Percentiles rank a stretch among this genome's conserved stretches.
Evolutionary conservation across 2,113 vertebrate species (phyloP).

Genomic region (Megaleporinus macrocephalus): DNA sequence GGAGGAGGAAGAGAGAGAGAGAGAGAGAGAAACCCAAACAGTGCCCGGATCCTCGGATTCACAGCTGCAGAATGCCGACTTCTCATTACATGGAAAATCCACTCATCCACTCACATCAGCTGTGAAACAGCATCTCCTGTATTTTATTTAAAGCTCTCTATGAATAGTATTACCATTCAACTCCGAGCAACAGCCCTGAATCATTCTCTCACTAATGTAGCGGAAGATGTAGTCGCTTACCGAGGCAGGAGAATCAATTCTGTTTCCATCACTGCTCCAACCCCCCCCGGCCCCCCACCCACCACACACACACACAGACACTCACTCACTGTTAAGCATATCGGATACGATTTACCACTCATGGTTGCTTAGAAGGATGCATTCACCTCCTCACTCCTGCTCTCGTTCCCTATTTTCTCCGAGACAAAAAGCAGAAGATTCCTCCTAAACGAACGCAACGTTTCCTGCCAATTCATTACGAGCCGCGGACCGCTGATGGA

Average conservation of each 20-base stretch:
- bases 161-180: constrained; percentile 58
- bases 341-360: constrained; percentile 43
- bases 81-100: constrained; percentile 49
- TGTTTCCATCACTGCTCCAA: not conserved
- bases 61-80: constrained; percentile 36
- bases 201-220: constrained; percentile 57
- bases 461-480: constrained; percentile 43
- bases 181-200: constrained; percentile 39
- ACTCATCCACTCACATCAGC: constrained; percentile 12
- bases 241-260: constrained; percentile 43
- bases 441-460: constrained; percentile 18
- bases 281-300: not conserved
- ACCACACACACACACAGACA: not conserved
- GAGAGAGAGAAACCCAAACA: constrained; percentile 28
- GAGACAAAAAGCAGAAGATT: constrained; percentile 9
- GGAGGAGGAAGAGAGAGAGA: not conserved
- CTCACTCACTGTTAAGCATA: constrained; percentile 2
- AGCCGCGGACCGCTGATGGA: constrained; percentile 48
- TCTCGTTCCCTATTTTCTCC: not conserved
- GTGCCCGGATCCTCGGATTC: constrained; percentile 43
- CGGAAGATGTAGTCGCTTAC: constrained; percentile 54
- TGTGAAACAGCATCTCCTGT: constrained; percentile 46
- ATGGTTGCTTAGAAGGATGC: constrained; percentile 29
- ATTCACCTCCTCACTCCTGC: not conserved
- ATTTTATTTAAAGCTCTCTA: constrained; percentile 65